These are phyloP conservation scores for Helicoverpa assulta DNA, from an alignment of 2,888 invertebrate species.

Conservation along the genomic window DNA sequence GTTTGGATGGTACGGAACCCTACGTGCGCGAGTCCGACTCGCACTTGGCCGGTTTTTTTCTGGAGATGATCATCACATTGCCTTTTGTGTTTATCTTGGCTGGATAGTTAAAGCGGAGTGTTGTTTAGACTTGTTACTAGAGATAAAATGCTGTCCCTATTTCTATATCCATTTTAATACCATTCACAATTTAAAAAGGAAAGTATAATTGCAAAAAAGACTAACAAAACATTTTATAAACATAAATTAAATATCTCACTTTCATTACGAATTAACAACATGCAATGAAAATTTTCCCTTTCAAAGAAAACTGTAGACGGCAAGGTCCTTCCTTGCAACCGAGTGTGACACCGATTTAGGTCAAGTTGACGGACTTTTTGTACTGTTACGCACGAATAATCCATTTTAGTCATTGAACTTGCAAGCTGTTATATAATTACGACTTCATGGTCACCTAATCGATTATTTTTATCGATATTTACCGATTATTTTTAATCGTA, in stretches of 20 bases:
- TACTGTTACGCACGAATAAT: slow-evolving; percentile 79
- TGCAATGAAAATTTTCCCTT: slow-evolving; percentile 11
- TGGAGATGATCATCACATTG: no score
- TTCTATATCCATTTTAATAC: no score
- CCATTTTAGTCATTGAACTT: slow-evolving; percentile 85
- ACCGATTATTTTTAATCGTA: neutral
- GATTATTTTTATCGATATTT: slow-evolving; percentile 45
- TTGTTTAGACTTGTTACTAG: no score
- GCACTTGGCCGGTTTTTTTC: no score
- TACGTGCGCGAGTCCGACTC: no score
- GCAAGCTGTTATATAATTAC: slow-evolving; percentile 74
- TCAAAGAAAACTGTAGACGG: slow-evolving; percentile 52
- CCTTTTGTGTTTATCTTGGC: no score
- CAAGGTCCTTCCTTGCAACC: slow-evolving; percentile 75
- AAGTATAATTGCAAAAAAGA: no score
- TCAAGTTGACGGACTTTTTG: slow-evolving; percentile 87
- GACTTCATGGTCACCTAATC: slow-evolving; percentile 63
- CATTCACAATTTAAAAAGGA: no score
- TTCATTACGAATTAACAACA: slow-evolving; percentile 36
- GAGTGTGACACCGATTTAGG: slow-evolving; percentile 82
- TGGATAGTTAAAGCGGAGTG: no score
- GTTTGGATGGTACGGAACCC: no score
- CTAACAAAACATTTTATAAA: no score
- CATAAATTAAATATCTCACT: slow-evolving; percentile 14
- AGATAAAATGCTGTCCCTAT: no score